phyloP scores from a whole-genome alignment of 2,797 vertebrate genomes.

The Danio kyathit region DNA sequence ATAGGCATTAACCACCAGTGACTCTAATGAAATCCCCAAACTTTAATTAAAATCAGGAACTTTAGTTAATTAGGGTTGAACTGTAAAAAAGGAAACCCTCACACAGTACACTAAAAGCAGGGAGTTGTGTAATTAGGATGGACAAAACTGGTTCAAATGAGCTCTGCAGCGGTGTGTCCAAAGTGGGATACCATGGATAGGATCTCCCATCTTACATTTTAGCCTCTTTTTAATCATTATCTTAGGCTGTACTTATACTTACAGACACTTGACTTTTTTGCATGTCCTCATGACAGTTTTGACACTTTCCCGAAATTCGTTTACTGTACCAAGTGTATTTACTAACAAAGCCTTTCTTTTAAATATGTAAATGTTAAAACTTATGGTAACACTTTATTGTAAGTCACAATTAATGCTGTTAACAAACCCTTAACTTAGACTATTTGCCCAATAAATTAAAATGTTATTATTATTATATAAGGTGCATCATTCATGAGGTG shows the following conservation, averaged over 20 bases:
- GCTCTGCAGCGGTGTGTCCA: not conserved
- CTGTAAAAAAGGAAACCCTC: slow-evolving; percentile 20
- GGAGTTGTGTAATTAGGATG: slow-evolving; percentile 67
- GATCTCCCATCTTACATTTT: not conserved
- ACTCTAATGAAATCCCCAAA: slow-evolving; percentile 39
- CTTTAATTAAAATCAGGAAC: slow-evolving; percentile 49
- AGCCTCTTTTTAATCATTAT: not conserved
- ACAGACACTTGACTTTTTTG: no score
- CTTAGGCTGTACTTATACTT: not conserved
- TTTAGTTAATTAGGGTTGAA: slow-evolving; percentile 50
- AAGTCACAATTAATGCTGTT: no score
- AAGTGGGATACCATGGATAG: not conserved
- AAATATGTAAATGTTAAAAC: no score
- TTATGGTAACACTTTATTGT: no score
- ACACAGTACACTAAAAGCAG: slow-evolving; percentile 54
- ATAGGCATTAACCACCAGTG: slow-evolving; percentile 30
- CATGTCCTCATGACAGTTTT: no score
- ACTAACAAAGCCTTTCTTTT: no score
- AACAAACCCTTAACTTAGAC: no score
- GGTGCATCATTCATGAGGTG: no score
- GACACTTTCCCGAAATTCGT: no score
- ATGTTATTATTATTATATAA: no score
- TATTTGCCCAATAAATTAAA: no score
- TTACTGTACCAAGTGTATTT: no score
- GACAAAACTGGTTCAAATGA: slow-evolving; percentile 65